These are phyloP conservation scores for Caradrina clavipalpis DNA, from an alignment of 2,888 invertebrate species.

Conservation along the genomic window DNA sequence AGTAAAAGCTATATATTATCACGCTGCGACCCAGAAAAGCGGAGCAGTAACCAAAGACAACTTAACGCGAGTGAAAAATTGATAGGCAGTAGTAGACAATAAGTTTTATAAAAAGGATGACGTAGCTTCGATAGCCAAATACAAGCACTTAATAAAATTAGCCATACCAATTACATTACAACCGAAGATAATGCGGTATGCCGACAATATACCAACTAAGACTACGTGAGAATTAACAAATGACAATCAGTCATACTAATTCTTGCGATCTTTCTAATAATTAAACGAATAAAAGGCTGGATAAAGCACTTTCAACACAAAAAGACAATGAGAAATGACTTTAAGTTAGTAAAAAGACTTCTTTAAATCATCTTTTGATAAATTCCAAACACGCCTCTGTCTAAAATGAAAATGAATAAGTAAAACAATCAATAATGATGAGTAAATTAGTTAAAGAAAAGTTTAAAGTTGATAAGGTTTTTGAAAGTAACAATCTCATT, in stretches of 20 bases:
- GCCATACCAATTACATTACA: conserved; percentile 25
- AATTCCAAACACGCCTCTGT: conserved; percentile 39
- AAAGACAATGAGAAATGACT: conserved; percentile 50
- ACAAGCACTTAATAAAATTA: conserved; percentile 35
- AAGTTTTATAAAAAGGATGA: not conserved
- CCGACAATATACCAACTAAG: conserved; percentile 8
- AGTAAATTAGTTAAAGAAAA: conserved; percentile 33
- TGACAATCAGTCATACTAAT: conserved; percentile 44
- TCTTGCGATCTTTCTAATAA: conserved; percentile 26
- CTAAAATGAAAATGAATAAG: conserved; percentile 43
- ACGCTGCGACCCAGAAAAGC: no score
- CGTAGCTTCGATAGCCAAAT: not conserved
- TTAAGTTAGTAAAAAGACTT: conserved; percentile 40
- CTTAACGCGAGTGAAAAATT: no score
- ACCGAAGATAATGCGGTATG: conserved; percentile 24
- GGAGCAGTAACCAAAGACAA: no score
- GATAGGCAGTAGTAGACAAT: no score
- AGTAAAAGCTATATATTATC: no score
- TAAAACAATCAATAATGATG: conserved; percentile 47
- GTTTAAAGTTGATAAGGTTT: conserved; percentile 25
- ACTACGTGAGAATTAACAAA: conserved; percentile 38
- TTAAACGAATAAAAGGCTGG: conserved; percentile 18
- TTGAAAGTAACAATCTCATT: conserved; percentile 18
- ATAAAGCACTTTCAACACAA: conserved; percentile 43
- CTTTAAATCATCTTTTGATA: conserved; percentile 45